These are phyloP conservation scores for Okamejei kenojei DNA, from an alignment of 2,797 vertebrate genomes.

Conservation along the genomic window DNA sequence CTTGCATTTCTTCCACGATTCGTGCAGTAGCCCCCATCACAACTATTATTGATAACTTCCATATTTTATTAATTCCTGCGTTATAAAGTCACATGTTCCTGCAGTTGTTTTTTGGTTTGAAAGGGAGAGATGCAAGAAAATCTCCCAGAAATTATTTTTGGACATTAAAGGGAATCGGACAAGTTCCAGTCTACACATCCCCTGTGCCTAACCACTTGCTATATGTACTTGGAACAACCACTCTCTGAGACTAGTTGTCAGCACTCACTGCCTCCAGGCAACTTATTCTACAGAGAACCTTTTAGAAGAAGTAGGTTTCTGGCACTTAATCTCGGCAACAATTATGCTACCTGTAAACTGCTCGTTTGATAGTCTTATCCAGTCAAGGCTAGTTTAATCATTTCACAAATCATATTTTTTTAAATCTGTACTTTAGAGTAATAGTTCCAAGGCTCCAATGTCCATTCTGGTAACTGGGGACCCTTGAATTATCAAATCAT, in stretches of 20 bases:
- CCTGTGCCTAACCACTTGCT: not conserved
- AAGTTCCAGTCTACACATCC: not conserved
- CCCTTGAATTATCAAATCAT: too few relatives aligned
- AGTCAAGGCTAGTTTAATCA: not conserved
- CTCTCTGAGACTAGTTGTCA: not conserved
- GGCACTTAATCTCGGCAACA: too few relatives aligned
- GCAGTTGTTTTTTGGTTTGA: not conserved
- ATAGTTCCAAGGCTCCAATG: too few relatives aligned
- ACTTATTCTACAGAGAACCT: not conserved
- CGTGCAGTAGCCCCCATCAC: not conserved
- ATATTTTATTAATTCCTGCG: not conserved
- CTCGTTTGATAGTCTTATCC: not conserved
- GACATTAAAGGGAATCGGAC: not conserved
- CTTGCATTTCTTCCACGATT: not conserved
- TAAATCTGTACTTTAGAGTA: too few relatives aligned
- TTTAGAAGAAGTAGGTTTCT: too few relatives aligned
- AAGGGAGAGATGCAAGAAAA: not conserved
- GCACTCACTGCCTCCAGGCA: not conserved
- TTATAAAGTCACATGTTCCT: not conserved
- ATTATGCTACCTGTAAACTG: not conserved
- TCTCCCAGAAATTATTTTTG: not conserved
- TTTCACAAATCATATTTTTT: not conserved
- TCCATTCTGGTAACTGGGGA: too few relatives aligned
- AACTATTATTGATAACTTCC: not conserved
- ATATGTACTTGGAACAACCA: not conserved